phyloP scores from a whole-genome alignment of 1,140 invertebrate genomes.

The Drosophila paulistorum region DNA sequence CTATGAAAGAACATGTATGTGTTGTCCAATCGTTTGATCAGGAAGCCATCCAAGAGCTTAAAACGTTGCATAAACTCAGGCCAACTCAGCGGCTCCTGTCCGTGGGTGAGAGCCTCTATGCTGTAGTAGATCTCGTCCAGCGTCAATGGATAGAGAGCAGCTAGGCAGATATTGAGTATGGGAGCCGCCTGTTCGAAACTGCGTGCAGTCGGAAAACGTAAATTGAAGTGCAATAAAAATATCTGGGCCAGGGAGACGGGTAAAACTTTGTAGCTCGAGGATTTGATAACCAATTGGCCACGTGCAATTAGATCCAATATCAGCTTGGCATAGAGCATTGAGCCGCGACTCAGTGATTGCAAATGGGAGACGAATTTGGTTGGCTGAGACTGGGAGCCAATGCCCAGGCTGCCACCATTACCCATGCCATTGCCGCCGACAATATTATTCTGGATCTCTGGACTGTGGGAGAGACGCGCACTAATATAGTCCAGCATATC shows the following conservation, averaged over 20 bases:
- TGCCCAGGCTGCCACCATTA: not conserved
- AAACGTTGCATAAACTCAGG: constrained; percentile 94
- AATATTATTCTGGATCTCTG: constrained; percentile 93
- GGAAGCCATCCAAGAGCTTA: constrained; percentile 91
- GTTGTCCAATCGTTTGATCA: constrained; percentile 94
- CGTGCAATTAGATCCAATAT: constrained; percentile 96
- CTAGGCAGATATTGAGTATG: constrained; percentile 94
- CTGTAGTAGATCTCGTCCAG: constrained; percentile 96
- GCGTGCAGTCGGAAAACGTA: constrained; percentile 94
- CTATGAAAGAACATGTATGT: constrained; percentile 99
- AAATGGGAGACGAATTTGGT: constrained; percentile 94
- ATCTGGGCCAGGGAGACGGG: constrained; percentile 96
- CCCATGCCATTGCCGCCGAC: constrained; percentile 69
- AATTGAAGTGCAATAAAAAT: constrained; percentile 96
- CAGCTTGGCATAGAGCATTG: constrained; percentile 95
- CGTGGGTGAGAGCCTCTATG: constrained; percentile 92
- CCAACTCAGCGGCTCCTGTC: constrained; percentile 88
- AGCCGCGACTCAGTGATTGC: constrained; percentile 91
- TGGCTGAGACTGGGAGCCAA: constrained; percentile 23
- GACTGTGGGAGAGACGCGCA: constrained; percentile 90
- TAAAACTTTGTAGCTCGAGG: constrained; percentile 95
- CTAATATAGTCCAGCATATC: constrained; percentile 95
- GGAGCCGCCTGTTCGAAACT: constrained; percentile 95
- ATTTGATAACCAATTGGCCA: constrained; percentile 96
- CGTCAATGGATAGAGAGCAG: constrained; percentile 95